These are phyloP conservation scores for Eucera pruinosa DNA, from an alignment of 2,888 invertebrate genomes.

Conservation along the genomic window DNA sequence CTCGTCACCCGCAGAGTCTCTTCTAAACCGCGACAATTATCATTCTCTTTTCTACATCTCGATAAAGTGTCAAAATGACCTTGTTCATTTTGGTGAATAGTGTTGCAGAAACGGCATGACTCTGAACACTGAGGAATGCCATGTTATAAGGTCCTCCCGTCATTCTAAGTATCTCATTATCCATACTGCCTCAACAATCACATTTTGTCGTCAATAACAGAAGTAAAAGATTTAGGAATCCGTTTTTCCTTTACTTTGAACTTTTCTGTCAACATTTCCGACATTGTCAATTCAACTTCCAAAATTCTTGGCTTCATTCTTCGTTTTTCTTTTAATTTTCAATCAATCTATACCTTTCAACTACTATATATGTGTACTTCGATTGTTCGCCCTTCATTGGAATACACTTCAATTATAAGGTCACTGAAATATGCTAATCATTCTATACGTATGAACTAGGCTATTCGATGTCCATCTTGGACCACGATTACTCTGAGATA, in stretches of 20 bases:
- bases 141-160: slow-evolving; percentile 1
- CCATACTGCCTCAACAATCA: background rate
- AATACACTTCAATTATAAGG: background rate
- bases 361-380: background rate
- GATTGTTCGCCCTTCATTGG: background rate
- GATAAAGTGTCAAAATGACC: background rate
- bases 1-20: too few relatives aligned
- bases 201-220: background rate
- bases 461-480: background rate
- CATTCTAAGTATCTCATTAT: background rate
- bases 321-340: background rate
- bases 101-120: slow-evolving; percentile 1
- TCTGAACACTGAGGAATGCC: background rate
- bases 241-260: slow-evolving; percentile 1
- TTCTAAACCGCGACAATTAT: too few relatives aligned
- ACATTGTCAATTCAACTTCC: background rate
- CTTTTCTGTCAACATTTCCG: background rate
- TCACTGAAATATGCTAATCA: background rate
- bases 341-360: background rate
- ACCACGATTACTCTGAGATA: too few relatives aligned
- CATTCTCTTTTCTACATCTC: too few relatives aligned
- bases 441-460: background rate
- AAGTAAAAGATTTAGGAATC: background rate
- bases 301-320: background rate
- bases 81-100: background rate